A percentile compares a stretch with the other conserved stretches of the same genome.
These are phyloP conservation scores for Leptinotarsa haldemani DNA, from an alignment of 2,888 invertebrate species.

Conservation along the genomic window DNA sequence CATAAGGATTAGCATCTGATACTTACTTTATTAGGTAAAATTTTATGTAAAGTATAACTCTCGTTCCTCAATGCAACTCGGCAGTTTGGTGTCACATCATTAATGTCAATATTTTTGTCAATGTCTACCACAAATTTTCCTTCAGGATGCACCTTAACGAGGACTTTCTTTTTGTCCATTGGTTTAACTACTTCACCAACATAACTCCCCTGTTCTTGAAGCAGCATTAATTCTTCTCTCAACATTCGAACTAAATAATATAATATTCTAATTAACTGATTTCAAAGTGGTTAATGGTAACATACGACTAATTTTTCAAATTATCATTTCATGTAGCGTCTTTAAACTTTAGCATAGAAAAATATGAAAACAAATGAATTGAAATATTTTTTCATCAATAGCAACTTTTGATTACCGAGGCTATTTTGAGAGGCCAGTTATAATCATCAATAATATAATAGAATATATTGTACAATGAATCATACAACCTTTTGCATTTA, in stretches of 20 bases:
- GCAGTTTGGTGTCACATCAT: conserved; percentile 97
- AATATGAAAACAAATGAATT: too few relatives aligned
- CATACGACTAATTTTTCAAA: too few relatives aligned
- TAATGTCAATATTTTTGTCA: conserved; percentile 98
- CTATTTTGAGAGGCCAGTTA: too few relatives aligned
- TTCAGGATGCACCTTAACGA: conserved; percentile 99
- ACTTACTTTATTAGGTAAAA: conserved; percentile 92
- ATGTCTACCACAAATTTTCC: conserved; percentile 99
- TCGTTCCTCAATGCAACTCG: conserved; percentile 98
- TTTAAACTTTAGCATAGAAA: too few relatives aligned
- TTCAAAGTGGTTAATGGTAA: background rate
- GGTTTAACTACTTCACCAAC: conserved; percentile 99
- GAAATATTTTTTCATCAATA: too few relatives aligned
- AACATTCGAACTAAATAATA: conserved; percentile 87
- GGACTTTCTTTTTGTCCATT: conserved; percentile 99
- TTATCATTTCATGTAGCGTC: too few relatives aligned
- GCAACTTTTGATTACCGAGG: too few relatives aligned
- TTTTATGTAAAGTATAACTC: conserved; percentile 98
- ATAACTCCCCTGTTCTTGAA: conserved; percentile 98
- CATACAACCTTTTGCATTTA: conserved; percentile 91
- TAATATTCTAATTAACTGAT: background rate
- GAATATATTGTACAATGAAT: background rate
- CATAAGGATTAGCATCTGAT: background rate
- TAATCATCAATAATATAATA: background rate
- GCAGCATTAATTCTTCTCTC: conserved; percentile 94